Percentiles rank a stretch among this genome's conserved stretches.
phyloP scores from a whole-genome alignment of 2,888 invertebrate species.

The Tridacna gigas region DNA sequence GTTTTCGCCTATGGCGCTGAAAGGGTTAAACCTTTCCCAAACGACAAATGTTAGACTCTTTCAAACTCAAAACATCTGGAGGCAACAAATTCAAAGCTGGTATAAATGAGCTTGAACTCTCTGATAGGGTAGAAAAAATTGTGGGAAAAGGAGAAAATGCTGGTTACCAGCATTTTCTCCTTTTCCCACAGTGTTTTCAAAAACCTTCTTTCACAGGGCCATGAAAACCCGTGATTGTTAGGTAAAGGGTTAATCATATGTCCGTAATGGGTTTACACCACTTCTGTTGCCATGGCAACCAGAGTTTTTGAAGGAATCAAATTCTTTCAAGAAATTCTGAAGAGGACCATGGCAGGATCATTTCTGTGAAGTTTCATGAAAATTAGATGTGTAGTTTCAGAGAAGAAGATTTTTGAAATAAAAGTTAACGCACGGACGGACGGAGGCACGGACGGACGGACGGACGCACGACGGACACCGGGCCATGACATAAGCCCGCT shows the following conservation, averaged over 20 bases:
- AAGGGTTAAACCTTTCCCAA: too few relatives aligned
- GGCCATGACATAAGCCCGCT: too few relatives aligned
- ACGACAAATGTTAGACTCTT: too few relatives aligned
- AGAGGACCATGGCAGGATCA: background rate
- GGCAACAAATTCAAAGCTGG: too few relatives aligned
- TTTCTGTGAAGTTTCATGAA: background rate
- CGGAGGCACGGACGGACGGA: too few relatives aligned
- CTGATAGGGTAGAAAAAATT: background rate
- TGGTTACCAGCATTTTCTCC: background rate
- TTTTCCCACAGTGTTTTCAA: background rate
- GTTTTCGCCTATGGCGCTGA: too few relatives aligned
- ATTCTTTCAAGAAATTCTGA: background rate
- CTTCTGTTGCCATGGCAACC: background rate
- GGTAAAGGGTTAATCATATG: background rate
- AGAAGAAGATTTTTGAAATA: too few relatives aligned
- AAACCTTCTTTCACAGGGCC: background rate
- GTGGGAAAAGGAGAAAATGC: slow-evolving; percentile 1
- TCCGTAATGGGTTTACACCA: background rate
- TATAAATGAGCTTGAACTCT: too few relatives aligned
- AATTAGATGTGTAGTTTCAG: too few relatives aligned
- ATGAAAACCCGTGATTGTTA: background rate
- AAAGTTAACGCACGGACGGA: too few relatives aligned
- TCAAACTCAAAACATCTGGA: too few relatives aligned
- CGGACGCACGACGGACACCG: too few relatives aligned
- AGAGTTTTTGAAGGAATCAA: background rate